phyloP scores from a whole-genome alignment of 2,888 invertebrate species.

The Rhodophaea formosa region DNA sequence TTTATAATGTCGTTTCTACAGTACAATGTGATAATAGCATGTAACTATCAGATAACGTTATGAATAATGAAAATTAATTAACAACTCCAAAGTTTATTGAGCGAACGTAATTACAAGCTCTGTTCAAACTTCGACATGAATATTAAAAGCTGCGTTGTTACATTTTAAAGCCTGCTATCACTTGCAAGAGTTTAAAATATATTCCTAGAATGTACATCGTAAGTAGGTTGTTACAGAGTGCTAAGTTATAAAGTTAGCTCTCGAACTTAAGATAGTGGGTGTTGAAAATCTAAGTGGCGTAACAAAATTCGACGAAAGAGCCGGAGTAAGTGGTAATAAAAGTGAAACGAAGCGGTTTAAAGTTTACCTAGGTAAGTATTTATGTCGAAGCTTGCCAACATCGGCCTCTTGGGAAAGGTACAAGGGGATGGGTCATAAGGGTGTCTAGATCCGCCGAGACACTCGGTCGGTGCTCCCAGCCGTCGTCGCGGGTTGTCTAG shows the following conservation, averaged over 20 bases:
- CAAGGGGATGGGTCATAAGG: conserved; percentile 56
- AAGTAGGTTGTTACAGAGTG: conserved; percentile 20
- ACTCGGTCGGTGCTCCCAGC: conserved; percentile 48
- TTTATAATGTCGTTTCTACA: background rate
- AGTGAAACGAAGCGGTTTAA: conserved; percentile 61
- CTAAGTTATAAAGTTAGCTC: conserved; percentile 25
- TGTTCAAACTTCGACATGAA: conserved; percentile 1
- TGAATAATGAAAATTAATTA: background rate
- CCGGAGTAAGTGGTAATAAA: conserved; percentile 52
- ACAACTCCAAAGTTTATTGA: background rate
- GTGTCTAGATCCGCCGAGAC: conserved; percentile 52
- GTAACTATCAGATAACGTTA: background rate
- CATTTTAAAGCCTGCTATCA: conserved; percentile 1
- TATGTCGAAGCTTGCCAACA: conserved; percentile 68
- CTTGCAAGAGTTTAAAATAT: conserved; percentile 2
- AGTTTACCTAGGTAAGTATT: conserved; percentile 68
- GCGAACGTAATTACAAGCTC: background rate
- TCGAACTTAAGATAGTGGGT: conserved; percentile 30
- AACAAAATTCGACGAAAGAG: conserved; percentile 39
- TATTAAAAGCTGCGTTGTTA: background rate
- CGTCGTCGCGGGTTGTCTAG: conserved; percentile 51
- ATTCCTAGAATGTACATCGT: conserved; percentile 11
- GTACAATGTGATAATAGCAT: background rate
- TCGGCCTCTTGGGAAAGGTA: conserved; percentile 40
- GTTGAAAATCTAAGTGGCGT: conserved; percentile 38